Base-by-base conservation (phyloP, 2,888 invertebrate genomes). In the Philhelius pedissequus region DNA sequence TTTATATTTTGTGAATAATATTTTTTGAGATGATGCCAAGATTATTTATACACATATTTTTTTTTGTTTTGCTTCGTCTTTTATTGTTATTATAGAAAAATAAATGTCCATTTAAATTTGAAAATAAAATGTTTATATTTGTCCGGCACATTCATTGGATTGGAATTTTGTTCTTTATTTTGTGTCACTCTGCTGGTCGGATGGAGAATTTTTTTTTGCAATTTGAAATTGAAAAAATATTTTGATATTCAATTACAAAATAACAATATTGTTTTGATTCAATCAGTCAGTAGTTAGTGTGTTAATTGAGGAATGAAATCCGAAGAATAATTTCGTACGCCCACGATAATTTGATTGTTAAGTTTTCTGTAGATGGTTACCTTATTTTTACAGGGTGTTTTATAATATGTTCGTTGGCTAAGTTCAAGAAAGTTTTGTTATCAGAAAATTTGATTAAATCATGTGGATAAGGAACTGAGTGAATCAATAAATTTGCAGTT, bases 51-150 rank as follows among this genome's bases (percentile, higher is more conserved):
- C 18, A 43, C 38, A 11, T 40, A 43, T 38, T 27, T 30, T 9
- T 30, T 38, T 20, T 22, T 32, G 5, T 27, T 40, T 18, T 40
- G 40, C 56, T 30, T 60, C 4, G 9, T 2, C 18, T n/a, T 1
- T 7, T 38, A 35, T 35, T 50, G 35, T 56, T 70, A 50, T 66
- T 70, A 60, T 50, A 56, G 25, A 60, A 52, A 66, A 82, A 40
- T 48, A 80, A 77, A 54, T 73, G 60, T 78, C 69, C 74, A 78
- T 83, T 83, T 83, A 56, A 62, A 74, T 83, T 78, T 8, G 50
- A 30, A 45, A 64, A 70, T 56, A 58, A 40, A 32, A 35, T 68
- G 25, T 54, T 45, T 66, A 71, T 48, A 66, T 58, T 38, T 66
- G 70, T 50, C 22, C 18, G 18, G 50, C 22, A 78, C 58, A 66